Evolutionary conservation across 1,140 invertebrate genomes (phyloP).

Genomic region (Zophobas morio): DNA sequence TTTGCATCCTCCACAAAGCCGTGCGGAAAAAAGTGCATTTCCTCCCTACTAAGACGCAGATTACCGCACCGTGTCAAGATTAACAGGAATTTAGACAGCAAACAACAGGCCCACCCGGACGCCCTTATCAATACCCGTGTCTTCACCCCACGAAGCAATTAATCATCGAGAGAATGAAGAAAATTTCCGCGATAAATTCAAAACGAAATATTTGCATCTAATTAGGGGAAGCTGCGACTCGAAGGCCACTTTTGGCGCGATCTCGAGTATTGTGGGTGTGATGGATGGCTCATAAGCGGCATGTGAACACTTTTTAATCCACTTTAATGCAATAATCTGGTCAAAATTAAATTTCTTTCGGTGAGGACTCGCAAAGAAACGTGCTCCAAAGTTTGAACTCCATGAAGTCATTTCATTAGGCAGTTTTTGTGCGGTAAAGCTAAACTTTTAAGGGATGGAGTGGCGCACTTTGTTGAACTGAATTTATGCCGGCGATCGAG

Average conservation of each 20-base stretch:
- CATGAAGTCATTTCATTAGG: slow-evolving; percentile 47
- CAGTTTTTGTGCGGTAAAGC: slow-evolving; percentile 44
- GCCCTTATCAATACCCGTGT: slow-evolving; percentile 23
- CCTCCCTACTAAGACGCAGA: background rate
- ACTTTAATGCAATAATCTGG: slow-evolving; percentile 57
- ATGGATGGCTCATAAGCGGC: slow-evolving; percentile 52
- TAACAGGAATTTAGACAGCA: slow-evolving; percentile 27
- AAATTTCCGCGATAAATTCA: slow-evolving; percentile 5
- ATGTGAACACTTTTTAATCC: slow-evolving; percentile 57
- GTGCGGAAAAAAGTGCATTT: slow-evolving; percentile 10
- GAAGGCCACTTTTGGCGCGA: background rate
- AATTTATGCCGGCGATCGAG: slow-evolving; percentile 38
- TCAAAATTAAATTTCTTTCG: slow-evolving; percentile 58
- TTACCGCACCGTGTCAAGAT: background rate
- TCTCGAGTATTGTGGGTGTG: slow-evolving; percentile 22
- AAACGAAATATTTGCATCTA: slow-evolving; percentile 13
- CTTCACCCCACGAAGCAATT: background rate
- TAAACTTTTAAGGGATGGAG: slow-evolving; percentile 43
- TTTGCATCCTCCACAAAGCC: too few species aligned
- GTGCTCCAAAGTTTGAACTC: slow-evolving; percentile 36
- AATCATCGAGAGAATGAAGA: slow-evolving; percentile 10
- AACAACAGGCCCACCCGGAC: slow-evolving; percentile 1
- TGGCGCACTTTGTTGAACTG: slow-evolving; percentile 39
- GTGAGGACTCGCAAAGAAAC: slow-evolving; percentile 47
- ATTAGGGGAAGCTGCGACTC: background rate